Evolutionary conservation across 2,113 vertebrate species (phyloP).

Genomic region (Gyps fulvus): DNA sequence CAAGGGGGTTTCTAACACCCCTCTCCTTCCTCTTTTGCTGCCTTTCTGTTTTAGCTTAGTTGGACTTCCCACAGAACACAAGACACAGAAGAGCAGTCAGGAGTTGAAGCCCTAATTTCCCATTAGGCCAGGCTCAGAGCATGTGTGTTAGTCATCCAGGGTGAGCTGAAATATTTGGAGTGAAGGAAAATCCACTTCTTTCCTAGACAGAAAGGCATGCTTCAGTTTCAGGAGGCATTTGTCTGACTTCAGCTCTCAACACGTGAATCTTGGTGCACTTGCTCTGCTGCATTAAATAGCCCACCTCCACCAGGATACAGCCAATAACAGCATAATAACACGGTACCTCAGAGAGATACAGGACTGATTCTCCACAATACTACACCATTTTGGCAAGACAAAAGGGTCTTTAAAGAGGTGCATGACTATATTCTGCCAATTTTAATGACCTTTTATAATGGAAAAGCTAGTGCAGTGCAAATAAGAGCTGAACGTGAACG

Average conservation of each 20-base stretch:
- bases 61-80: not conserved
- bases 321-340: not conserved
- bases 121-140: not conserved
- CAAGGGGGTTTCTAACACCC: not conserved
- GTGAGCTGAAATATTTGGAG: not conserved
- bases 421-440: not conserved
- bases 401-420: not conserved
- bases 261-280: not conserved
- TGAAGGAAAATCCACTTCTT: not conserved
- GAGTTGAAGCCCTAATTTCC: not conserved
- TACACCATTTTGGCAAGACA: no score
- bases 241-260: not conserved
- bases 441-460: not conserved
- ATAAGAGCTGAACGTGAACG: not conserved
- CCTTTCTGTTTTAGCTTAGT: not conserved
- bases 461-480: not conserved
- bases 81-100: not conserved
- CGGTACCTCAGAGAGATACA: not conserved
- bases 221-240: not conserved
- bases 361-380: not conserved
- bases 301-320: not conserved
- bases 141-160: rapidly evolving
- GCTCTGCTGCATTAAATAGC: not conserved
- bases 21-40: not conserved
- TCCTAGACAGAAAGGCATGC: not conserved